These are phyloP conservation scores for Rhinoptilus africanus DNA, from an alignment of 2,113 vertebrate species.

Conservation along the genomic window DNA sequence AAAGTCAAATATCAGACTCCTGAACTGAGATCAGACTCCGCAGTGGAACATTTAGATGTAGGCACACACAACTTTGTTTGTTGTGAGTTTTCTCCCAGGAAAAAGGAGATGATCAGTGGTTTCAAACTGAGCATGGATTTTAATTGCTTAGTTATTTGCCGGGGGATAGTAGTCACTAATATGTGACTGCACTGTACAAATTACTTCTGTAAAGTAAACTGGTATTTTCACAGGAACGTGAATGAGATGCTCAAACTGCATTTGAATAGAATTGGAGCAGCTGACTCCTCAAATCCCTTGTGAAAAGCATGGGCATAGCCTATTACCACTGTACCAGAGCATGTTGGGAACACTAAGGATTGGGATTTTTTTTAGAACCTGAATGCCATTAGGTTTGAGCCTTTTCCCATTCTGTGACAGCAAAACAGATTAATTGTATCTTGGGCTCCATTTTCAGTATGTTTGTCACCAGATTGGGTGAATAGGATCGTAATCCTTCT, in stretches of 20 bases:
- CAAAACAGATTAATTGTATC: slow-evolving; percentile 51
- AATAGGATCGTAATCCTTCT: slow-evolving; percentile 72
- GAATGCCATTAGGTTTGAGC: background rate
- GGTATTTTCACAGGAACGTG: background rate
- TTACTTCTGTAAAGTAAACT: background rate
- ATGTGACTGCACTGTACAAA: background rate
- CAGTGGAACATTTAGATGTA: background rate
- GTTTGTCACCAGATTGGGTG: slow-evolving; percentile 48
- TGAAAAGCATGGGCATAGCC: background rate
- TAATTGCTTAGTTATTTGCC: slow-evolving; percentile 44
- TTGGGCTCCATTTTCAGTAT: slow-evolving; percentile 14
- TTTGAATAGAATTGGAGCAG: slow-evolving; percentile 14
- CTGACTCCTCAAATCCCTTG: slow-evolving; percentile 1
- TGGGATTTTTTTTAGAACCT: background rate
- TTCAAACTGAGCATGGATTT: slow-evolving; percentile 8
- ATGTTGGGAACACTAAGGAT: background rate
- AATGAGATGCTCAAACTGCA: background rate
- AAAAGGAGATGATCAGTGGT: background rate
- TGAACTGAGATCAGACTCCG: background rate
- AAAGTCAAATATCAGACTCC: slow-evolving; percentile 23
- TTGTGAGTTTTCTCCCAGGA: slow-evolving; percentile 21
- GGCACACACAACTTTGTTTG: background rate
- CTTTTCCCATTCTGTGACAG: slow-evolving; percentile 21
- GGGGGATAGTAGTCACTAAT: background rate
- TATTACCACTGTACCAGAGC: background rate